Evolutionary conservation across 2,888 invertebrate species (phyloP).

Genomic region (Cerastis leucographa): DNA sequence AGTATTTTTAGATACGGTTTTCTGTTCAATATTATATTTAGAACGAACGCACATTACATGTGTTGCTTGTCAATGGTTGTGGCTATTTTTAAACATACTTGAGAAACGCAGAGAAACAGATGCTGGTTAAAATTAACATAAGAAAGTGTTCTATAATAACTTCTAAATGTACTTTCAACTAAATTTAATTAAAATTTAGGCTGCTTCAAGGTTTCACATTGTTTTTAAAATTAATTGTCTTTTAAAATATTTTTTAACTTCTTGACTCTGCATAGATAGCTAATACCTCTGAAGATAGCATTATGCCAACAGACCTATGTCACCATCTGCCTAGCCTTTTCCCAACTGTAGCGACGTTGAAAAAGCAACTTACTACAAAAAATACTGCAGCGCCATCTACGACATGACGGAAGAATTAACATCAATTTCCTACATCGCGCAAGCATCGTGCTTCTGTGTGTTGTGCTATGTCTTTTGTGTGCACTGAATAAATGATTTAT

Average conservation of each 20-base stretch:
- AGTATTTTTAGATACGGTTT: conserved; percentile 47
- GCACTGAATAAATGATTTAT: too few relatives aligned
- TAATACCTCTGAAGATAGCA: background rate
- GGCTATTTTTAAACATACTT: conserved; percentile 51
- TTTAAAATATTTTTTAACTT: background rate
- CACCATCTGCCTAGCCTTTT: too few relatives aligned
- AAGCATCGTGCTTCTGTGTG: too few relatives aligned
- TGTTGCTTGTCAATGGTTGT: conserved; percentile 48
- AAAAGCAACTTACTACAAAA: too few relatives aligned
- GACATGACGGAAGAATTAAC: too few relatives aligned
- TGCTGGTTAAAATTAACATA: conserved; percentile 51
- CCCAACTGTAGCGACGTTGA: too few relatives aligned
- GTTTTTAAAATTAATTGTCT: conserved; percentile 27
- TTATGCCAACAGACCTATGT: background rate
- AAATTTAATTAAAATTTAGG: conserved; percentile 18
- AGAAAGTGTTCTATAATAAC: conserved; percentile 44
- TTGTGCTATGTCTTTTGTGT: too few relatives aligned
- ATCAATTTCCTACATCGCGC: too few relatives aligned
- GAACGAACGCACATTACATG: conserved; percentile 51
- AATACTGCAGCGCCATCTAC: too few relatives aligned
- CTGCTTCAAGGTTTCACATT: conserved; percentile 10
- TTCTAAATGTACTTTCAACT: conserved; percentile 36
- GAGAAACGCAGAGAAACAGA: conserved; percentile 46
- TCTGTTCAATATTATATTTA: conserved; percentile 44
- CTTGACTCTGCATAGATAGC: background rate